Evolutionary conservation across 2,113 vertebrate genomes (phyloP).

Genomic region (Mesembrinibis cayennensis): DNA sequence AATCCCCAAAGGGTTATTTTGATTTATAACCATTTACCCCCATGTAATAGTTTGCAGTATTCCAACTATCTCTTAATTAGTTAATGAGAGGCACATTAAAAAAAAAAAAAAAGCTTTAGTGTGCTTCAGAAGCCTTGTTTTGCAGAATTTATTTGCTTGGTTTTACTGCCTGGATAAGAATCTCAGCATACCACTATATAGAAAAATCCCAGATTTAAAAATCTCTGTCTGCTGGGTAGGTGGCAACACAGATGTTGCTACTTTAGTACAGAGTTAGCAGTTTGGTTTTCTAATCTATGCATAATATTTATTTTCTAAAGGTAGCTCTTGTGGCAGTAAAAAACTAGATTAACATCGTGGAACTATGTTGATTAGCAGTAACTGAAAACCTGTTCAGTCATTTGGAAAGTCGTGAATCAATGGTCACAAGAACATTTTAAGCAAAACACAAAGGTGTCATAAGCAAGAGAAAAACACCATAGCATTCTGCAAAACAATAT

Average conservation of each 20-base stretch:
- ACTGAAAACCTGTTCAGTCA: background rate
- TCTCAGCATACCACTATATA: background rate
- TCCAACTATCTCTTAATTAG: background rate
- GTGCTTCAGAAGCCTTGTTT: background rate
- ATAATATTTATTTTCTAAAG: background rate
- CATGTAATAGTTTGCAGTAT: background rate
- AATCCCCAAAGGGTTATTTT: background rate
- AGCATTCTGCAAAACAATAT: background rate
- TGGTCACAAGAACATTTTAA: background rate
- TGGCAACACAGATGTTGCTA: background rate
- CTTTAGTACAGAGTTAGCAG: background rate
- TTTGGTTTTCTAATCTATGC: background rate
- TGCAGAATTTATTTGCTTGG: background rate
- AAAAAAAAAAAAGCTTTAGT: background rate
- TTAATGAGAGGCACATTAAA: background rate
- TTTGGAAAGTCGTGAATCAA: background rate
- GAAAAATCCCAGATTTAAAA: background rate
- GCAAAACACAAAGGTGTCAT: background rate
- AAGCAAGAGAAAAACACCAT: background rate
- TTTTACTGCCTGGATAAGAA: background rate
- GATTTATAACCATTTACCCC: background rate
- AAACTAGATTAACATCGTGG: background rate
- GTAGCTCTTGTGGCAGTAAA: background rate
- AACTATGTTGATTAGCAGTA: background rate
- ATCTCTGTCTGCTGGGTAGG: background rate